Conservation (phyloP, 2,113 vertebrate species). For the Podarcis cretensis region DNA sequence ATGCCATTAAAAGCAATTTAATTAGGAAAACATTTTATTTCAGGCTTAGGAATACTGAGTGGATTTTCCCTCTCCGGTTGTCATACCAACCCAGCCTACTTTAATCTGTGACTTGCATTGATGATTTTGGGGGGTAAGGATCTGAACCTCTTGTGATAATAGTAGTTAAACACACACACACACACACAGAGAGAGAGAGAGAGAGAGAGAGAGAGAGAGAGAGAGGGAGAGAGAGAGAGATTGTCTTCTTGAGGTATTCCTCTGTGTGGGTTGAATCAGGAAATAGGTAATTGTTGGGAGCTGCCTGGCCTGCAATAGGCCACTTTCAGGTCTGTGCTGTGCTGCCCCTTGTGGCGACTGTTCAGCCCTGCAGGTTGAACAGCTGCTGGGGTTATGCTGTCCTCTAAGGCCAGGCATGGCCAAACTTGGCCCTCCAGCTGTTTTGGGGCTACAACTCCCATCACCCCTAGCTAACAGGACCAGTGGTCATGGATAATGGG, state of each 20-base stretch:
- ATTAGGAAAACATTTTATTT: not conserved
- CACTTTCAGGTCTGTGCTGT: not conserved
- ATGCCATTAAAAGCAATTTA: not conserved
- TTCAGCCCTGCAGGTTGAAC: not conserved
- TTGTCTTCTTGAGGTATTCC: not conserved
- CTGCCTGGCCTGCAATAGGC: not conserved
- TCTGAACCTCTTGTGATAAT: not conserved
- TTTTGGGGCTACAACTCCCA: too few species aligned
- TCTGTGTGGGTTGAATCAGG: not conserved
- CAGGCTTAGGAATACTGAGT: not conserved
- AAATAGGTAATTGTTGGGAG: not conserved
- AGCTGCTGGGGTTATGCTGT: not conserved
- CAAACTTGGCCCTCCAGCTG: too few species aligned
- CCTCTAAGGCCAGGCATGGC: not conserved
- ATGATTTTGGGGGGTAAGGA: not conserved
- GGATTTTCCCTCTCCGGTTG: not conserved
- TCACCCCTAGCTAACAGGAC: too few species aligned
- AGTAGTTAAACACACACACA: too few species aligned
- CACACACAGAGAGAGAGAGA: not conserved
- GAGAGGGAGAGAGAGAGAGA: not conserved
- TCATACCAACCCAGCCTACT: not conserved
- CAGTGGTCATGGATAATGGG: too few species aligned
- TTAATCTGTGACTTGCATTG: not conserved
- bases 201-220: too few species aligned
- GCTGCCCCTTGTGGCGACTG: not conserved